Evolutionary conservation across 2,113 vertebrate genomes (phyloP), one percentile per base, ranked within the genome.

Genomic region (Epinephelus fuscoguttatus): DNA sequence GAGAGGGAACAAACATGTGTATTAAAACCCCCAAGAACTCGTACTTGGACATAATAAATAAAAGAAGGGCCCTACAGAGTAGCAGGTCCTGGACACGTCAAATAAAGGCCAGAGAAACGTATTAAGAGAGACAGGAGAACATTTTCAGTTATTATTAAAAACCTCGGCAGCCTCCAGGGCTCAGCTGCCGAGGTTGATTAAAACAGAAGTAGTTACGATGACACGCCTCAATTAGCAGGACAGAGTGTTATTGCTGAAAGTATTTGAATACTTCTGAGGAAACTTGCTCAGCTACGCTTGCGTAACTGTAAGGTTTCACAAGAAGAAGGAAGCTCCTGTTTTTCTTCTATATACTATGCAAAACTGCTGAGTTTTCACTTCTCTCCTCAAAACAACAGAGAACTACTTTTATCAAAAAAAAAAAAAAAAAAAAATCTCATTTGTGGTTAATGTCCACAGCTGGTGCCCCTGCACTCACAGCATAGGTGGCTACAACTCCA

Each of bases 301-400:
- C 17, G 42, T 60, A 56, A 82, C 56, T 6, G 5, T 2, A 12
- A 4, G 33, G 10, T 70, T 91, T 83, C 66, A 15, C 56, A 68
- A 79, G 66, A 81, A 69, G 3, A 82, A 56, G 57, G 45, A 70
- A 78, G 37, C 72, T 77, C 14, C 47, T 70, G 15, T 18, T 6
- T 25, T 33, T n/a, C 27, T 1, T 80, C 17, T 27, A 14, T 78
- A 67, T 40, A 25, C 2, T 42, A 37, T 53, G 12, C 45, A 60
- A 42, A 72, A 66, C 4, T 75, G 53, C 21, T 64, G 53, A 33
- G 17, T 50, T 30, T 47, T 40, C 33, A 40, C 45, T 74, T n/a
- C 27, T 63, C 21, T 71, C 59, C 40, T 52, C 3, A 18, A 37
- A 23, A 40, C 15, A 40, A 37, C 8, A 27, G 66, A 37, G 27